Conservation (phyloP, 2,113 vertebrate genomes). For the Agapornis roseicollis region DNA sequence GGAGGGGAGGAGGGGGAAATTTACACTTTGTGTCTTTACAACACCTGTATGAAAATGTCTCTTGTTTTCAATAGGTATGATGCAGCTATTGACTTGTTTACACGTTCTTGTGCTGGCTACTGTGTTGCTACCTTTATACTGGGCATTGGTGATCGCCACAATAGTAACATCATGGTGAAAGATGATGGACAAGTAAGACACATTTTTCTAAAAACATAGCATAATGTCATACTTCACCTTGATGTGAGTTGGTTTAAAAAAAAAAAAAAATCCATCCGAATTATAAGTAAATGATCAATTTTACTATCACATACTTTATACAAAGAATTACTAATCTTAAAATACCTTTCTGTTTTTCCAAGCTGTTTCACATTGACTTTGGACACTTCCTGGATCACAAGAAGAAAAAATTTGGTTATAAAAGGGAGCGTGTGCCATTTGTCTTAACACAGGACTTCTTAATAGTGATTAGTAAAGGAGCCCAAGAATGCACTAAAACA, state of each 20-base stretch:
- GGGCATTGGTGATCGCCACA: conserved; percentile 96
- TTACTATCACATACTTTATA: background rate
- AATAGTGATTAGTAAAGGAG: conserved; percentile 98
- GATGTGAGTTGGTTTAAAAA: background rate
- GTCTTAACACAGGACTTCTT: conserved; percentile 98
- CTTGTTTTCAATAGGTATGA: conserved; percentile 83
- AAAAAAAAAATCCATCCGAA: background rate
- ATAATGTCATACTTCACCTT: background rate
- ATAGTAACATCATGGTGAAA: conserved; percentile 99
- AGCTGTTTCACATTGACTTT: conserved; percentile 99
- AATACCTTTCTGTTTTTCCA: conserved; percentile 36
- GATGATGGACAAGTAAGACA: conserved; percentile 92
- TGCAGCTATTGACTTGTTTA: conserved; percentile 95
- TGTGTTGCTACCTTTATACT: conserved; percentile 98
- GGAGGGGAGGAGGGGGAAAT: background rate
- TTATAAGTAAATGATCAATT: background rate
- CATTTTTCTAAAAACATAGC: background rate
- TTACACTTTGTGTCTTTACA: background rate
- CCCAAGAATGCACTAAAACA: conserved; percentile 96
- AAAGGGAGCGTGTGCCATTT: conserved; percentile 95
- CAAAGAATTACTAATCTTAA: background rate
- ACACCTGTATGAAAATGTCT: background rate
- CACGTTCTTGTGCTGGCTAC: conserved; percentile 95
- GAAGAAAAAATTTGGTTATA: conserved; percentile 99
- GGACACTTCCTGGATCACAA: conserved; percentile 98